Evolutionary conservation across 2,888 invertebrate species (phyloP).

Genomic region (Disparrhopalites patrizii): DNA sequence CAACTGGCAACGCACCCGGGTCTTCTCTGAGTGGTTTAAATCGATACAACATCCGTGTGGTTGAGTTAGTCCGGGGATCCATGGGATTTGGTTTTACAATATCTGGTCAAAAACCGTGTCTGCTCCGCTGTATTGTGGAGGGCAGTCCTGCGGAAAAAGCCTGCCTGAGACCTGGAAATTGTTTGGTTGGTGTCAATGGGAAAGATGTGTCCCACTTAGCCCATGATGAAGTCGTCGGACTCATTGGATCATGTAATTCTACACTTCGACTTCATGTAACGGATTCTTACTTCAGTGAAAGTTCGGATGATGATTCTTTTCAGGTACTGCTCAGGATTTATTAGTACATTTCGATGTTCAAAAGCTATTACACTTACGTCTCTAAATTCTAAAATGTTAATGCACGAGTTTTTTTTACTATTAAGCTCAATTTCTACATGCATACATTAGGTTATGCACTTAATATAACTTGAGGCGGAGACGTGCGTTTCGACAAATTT

Average conservation of each 20-base stretch:
- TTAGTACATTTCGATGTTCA: too few relatives aligned
- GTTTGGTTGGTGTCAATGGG: conserved; percentile 85
- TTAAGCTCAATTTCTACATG: too few relatives aligned
- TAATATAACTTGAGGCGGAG: too few relatives aligned
- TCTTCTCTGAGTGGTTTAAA: conserved; percentile 45
- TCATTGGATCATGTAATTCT: conserved; percentile 82
- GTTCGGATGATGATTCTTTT: conserved; percentile 67
- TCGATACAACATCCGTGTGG: conserved; percentile 63
- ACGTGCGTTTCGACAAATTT: too few relatives aligned
- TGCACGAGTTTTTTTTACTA: too few relatives aligned
- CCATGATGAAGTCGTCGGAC: conserved; percentile 87
- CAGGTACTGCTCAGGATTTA: too few relatives aligned
- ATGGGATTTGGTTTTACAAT: conserved; percentile 98
- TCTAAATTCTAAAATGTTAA: too few relatives aligned
- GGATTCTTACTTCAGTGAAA: conserved; percentile 78
- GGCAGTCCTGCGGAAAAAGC: conserved; percentile 87
- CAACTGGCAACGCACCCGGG: conserved; percentile 38
- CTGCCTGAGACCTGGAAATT: conserved; percentile 86
- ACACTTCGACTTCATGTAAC: conserved; percentile 80
- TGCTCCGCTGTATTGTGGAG: conserved; percentile 85
- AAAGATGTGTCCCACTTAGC: conserved; percentile 85
- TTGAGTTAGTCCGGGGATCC: conserved; percentile 78
- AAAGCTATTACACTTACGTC: too few relatives aligned
- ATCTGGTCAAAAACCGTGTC: conserved; percentile 93
- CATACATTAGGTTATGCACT: too few relatives aligned